These are phyloP conservation scores for Pachyseris speciosa DNA, from an alignment of 64 coral and sea anemone genomes.

Conservation along the genomic window DNA sequence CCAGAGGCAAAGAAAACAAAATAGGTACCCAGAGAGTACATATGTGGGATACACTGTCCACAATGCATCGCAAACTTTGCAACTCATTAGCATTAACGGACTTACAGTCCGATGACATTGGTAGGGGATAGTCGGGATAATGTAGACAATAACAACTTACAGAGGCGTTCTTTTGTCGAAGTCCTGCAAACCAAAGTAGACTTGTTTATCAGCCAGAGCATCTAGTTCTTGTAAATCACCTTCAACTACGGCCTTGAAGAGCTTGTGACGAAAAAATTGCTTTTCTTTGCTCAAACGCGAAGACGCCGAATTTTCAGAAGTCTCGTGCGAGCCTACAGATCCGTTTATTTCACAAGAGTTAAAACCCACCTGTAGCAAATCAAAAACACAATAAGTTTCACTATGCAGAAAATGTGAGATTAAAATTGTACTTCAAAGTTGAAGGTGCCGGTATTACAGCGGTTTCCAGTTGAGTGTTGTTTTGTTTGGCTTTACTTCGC, in stretches of 20 bases:
- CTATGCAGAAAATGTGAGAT: neutral
- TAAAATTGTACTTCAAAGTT: neutral
- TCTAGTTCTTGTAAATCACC: constrained; percentile 69
- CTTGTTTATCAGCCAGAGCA: constrained; percentile 31
- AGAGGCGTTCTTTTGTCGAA: constrained; percentile 87
- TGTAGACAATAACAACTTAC: constrained; percentile 33
- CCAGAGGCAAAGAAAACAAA: no score
- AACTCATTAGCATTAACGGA: no score
- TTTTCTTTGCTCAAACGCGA: neutral
- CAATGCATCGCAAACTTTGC: no score
- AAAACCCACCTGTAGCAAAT: constrained; percentile 4
- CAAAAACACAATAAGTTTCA: neutral
- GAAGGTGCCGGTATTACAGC: no score
- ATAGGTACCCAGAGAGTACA: no score
- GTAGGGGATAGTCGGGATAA: no score
- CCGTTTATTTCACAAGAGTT: neutral
- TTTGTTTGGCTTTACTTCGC: no score
- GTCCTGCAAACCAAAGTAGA: constrained; percentile 63
- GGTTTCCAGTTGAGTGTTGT: no score
- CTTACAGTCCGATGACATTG: no score
- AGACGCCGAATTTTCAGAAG: neutral
- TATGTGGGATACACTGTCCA: no score
- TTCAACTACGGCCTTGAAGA: constrained; percentile 49
- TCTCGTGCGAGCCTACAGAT: neutral
- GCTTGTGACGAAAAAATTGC: constrained; percentile 23